Evolutionary conservation across 2,888 invertebrate species (phyloP).

Genomic region (Timema podura): DNA sequence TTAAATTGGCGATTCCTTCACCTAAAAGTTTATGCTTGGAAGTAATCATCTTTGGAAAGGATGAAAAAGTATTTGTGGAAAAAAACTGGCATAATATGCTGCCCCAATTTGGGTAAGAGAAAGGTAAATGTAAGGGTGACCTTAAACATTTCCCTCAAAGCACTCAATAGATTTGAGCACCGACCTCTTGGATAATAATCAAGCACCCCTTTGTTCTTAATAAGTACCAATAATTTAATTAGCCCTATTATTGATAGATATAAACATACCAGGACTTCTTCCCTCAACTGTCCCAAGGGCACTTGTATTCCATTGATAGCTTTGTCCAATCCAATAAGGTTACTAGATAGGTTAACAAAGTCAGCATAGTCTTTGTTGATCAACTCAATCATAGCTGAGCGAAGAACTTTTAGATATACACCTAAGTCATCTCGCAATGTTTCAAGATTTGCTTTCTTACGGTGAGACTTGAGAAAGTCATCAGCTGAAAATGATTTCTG

Average conservation of each 20-base stretch:
- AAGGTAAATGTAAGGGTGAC: too few relatives aligned
- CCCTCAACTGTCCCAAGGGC: conserved; percentile 75
- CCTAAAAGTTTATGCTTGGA: too few relatives aligned
- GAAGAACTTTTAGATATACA: conserved; percentile 82
- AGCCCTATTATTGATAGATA: not conserved
- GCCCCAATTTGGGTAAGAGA: too few relatives aligned
- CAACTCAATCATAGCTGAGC: conserved; percentile 92
- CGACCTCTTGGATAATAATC: too few relatives aligned
- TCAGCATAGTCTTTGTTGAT: conserved; percentile 98
- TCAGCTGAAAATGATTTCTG: conserved; percentile 92
- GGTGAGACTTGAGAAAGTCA: conserved; percentile 76
- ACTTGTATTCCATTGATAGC: conserved; percentile 74
- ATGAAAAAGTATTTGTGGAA: too few relatives aligned
- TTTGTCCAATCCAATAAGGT: conserved; percentile 87
- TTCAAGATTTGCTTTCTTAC: conserved; percentile 69
- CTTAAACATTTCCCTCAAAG: not conserved
- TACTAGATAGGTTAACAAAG: conserved; percentile 94
- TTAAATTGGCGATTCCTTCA: too few relatives aligned
- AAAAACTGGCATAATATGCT: too few relatives aligned
- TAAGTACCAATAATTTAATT: too few relatives aligned
- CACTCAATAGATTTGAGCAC: conserved; percentile 14
- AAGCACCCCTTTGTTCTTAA: too few relatives aligned
- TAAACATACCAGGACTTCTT: conserved; percentile 71
- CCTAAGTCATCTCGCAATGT: conserved; percentile 86
- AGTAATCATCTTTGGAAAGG: too few relatives aligned